Percentiles rank a stretch among this genome's conserved stretches.
Conservation (phyloP, 2,888 invertebrate species). For the Exocentrus adspersus region DNA sequence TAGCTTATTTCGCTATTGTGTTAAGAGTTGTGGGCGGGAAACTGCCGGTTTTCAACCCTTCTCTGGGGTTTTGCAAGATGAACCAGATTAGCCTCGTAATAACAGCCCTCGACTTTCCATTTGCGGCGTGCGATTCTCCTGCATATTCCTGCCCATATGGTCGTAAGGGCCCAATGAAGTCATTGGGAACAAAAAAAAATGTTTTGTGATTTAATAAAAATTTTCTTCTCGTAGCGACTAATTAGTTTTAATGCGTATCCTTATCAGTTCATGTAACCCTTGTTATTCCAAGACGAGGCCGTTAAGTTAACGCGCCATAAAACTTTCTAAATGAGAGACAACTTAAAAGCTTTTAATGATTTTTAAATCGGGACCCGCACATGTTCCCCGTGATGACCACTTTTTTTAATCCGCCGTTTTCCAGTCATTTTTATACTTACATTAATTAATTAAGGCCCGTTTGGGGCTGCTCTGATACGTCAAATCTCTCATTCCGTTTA, state of each 20-base stretch:
- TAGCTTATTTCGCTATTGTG: constrained; percentile 44
- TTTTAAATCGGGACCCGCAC: constrained; percentile 50
- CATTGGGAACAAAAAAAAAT: too few relatives aligned
- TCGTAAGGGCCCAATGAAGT: too few relatives aligned
- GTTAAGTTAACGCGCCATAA: constrained; percentile 29
- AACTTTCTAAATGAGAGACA: constrained; percentile 32
- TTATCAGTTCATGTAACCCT: constrained; percentile 17
- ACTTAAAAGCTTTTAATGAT: constrained; percentile 40
- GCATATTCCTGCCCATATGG: not conserved
- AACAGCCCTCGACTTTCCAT: constrained; percentile 8
- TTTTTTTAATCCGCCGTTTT: constrained; percentile 52
- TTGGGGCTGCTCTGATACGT: constrained; percentile 48
- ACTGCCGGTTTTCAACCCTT: constrained; percentile 30
- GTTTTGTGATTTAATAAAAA: too few relatives aligned
- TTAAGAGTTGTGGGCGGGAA: constrained; percentile 44
- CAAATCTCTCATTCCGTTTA: constrained; percentile 52
- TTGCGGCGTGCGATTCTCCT: not conserved
- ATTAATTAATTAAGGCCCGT: constrained; percentile 51
- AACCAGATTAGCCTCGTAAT: constrained; percentile 18
- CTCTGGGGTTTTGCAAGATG: constrained; percentile 25
- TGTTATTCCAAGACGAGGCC: constrained; percentile 8
- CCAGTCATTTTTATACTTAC: constrained; percentile 48
- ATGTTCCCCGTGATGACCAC: constrained; percentile 43
- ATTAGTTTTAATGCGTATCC: too few relatives aligned
- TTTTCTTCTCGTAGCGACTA: too few relatives aligned